phyloP scores from a whole-genome alignment of 2,797 vertebrate genomes.

The Synanceia verrucosa region DNA sequence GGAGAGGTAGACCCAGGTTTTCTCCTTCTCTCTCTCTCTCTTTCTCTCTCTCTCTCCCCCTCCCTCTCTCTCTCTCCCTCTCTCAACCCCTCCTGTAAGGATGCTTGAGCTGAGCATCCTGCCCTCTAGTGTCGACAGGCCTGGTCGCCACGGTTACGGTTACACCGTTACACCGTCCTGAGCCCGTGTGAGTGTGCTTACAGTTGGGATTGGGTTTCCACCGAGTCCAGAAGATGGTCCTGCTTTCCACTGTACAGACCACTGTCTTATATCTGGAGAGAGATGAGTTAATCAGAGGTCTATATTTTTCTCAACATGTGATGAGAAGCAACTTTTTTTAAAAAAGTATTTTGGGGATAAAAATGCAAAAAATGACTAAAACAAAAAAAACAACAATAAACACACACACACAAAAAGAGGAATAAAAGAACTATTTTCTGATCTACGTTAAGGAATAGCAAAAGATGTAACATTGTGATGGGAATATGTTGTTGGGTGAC shows the following conservation, averaged over 20 bases:
- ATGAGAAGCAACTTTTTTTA: conserved; percentile 80
- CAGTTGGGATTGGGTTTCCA: conserved; percentile 62
- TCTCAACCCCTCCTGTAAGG: conserved; percentile 69
- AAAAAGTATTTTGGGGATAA: conserved; percentile 86
- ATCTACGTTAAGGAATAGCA: conserved; percentile 69
- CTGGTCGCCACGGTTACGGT: conserved; percentile 8
- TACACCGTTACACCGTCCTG: conserved; percentile 1
- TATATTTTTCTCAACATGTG: conserved; percentile 86
- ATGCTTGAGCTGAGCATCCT: conserved; percentile 48
- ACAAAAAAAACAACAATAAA: conserved; percentile 51
- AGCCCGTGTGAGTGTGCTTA: conserved; percentile 55
- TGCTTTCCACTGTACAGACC: conserved; percentile 64
- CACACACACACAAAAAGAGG: conserved; percentile 50
- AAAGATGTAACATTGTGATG: conserved; percentile 61
- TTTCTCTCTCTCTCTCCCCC: conserved; percentile 39
- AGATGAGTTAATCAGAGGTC: conserved; percentile 80
- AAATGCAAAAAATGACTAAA: conserved; percentile 72
- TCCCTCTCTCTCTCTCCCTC: conserved; percentile 39
- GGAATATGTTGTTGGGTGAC: conserved; percentile 70
- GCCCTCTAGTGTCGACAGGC: conserved; percentile 47
- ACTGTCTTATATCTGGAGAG: conserved; percentile 67
- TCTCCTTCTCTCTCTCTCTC: conserved; percentile 31
- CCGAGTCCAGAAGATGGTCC: conserved; percentile 56
- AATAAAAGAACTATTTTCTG: conserved; percentile 83
- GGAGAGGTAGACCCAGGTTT: conserved; percentile 51